Percentiles rank a stretch among this genome's conserved stretches.
Evolutionary conservation across 1,140 invertebrate species (phyloP).

Genomic region (Riptortus pedestris): DNA sequence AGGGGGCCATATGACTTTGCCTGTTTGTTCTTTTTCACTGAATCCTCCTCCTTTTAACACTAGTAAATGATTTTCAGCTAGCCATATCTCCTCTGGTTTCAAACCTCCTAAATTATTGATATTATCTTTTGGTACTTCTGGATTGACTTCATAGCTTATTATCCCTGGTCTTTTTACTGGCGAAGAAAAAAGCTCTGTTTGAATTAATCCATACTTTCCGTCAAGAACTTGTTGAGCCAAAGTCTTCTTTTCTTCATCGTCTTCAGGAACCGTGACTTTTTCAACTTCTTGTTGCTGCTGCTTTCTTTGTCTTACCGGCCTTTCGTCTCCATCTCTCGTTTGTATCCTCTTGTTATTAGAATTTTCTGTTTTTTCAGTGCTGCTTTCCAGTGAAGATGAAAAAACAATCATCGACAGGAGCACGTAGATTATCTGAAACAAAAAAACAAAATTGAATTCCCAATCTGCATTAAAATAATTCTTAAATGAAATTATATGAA

Average conservation of each 20-base stretch:
- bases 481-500: not conserved
- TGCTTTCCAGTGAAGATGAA: not conserved
- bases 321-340: not conserved
- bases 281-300: slow-evolving; percentile 17
- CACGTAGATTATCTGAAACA: slow-evolving; percentile 10
- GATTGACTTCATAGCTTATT: slow-evolving; percentile 63
- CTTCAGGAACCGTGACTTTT: slow-evolving; percentile 35
- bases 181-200: slow-evolving; percentile 64
- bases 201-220: slow-evolving; percentile 78
- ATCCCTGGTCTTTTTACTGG: slow-evolving; percentile 61
- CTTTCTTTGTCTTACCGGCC: not conserved
- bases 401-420: not conserved
- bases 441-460: not conserved
- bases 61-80: slow-evolving; percentile 75
- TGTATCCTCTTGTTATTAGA: not conserved
- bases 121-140: slow-evolving; percentile 66
- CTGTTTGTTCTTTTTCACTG: slow-evolving; percentile 37
- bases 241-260: slow-evolving; percentile 68
- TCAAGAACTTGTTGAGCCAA: slow-evolving; percentile 74
- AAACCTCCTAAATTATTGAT: slow-evolving; percentile 67
- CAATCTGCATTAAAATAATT: not conserved
- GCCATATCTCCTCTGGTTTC: slow-evolving; percentile 74
- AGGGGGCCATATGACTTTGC: slow-evolving; percentile 50
- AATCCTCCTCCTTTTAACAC: slow-evolving; percentile 65
- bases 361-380: not conserved